Percentiles rank a stretch among this genome's conserved stretches.
These are phyloP conservation scores for Equus przewalskii DNA, from an alignment of 2,113 vertebrate species.

Conservation along the genomic window DNA sequence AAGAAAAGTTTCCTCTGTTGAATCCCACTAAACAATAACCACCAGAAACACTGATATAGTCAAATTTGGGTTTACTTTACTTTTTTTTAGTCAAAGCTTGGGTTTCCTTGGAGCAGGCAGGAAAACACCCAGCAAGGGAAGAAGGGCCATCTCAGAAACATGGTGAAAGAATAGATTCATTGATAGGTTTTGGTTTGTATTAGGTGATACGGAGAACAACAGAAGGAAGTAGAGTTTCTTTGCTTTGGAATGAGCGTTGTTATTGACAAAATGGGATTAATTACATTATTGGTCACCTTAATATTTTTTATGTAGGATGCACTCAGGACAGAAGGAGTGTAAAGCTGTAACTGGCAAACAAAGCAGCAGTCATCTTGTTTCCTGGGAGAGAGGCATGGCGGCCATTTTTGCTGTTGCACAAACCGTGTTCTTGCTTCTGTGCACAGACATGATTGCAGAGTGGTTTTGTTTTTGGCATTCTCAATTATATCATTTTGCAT, in stretches of 20 bases:
- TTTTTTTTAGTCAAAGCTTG: not conserved
- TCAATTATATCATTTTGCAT: not conserved
- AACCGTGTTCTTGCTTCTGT: not conserved
- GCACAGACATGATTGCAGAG: not conserved
- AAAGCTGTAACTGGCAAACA: not conserved
- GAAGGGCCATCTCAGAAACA: not conserved
- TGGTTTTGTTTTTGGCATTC: not conserved
- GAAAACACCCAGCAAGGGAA: not conserved
- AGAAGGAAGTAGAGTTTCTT: not conserved
- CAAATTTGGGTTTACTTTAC: not conserved
- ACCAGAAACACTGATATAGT: not conserved
- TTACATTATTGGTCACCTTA: not conserved
- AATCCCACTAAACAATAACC: not conserved
- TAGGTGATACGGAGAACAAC: not conserved
- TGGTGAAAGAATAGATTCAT: not conserved
- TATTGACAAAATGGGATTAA: not conserved
- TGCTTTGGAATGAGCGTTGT: not conserved
- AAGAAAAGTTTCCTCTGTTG: too few relatives aligned
- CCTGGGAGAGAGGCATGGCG: not conserved
- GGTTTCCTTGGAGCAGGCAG: not conserved
- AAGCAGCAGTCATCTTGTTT: not conserved
- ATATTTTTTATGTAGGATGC: not conserved
- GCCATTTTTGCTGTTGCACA: not conserved
- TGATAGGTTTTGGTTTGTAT: not conserved
- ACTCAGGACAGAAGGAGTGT: fast-evolving